Conservation (phyloP, 2,113 vertebrate genomes). For the Marcusenius ussheri region DNA sequence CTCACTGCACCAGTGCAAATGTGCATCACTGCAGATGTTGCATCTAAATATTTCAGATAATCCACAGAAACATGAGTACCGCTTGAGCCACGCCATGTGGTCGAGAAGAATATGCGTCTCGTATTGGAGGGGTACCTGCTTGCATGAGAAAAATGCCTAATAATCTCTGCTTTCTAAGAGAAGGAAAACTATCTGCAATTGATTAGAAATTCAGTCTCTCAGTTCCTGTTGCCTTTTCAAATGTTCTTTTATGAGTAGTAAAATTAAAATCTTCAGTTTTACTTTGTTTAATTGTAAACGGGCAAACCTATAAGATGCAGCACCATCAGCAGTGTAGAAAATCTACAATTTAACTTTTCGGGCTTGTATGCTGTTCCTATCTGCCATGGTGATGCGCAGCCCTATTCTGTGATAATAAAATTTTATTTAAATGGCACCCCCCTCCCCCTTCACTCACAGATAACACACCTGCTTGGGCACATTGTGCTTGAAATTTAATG, state of each 20-base stretch:
- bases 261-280: neutral
- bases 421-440: neutral
- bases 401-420: neutral
- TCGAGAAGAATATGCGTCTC: neutral
- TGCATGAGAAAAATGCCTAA: neutral
- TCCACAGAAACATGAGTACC: neutral
- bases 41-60: neutral
- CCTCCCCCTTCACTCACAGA: neutral
- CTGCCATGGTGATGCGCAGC: neutral
- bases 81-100: neutral
- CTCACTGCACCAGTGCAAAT: neutral
- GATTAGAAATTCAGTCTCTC: neutral
- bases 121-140: neutral
- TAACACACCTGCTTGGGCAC: neutral
- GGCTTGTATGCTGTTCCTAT: neutral
- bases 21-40: neutral
- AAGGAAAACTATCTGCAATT: neutral
- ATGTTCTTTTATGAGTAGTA: neutral
- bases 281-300: neutral
- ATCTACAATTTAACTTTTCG: neutral
- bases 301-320: neutral
- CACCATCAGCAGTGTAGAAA: neutral
- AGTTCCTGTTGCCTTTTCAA: neutral
- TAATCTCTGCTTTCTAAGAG: neutral
- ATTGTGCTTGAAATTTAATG: neutral